phyloP scores from a whole-genome alignment of 2,888 invertebrate species.

The Caenorhabditis doughertyi region DNA sequence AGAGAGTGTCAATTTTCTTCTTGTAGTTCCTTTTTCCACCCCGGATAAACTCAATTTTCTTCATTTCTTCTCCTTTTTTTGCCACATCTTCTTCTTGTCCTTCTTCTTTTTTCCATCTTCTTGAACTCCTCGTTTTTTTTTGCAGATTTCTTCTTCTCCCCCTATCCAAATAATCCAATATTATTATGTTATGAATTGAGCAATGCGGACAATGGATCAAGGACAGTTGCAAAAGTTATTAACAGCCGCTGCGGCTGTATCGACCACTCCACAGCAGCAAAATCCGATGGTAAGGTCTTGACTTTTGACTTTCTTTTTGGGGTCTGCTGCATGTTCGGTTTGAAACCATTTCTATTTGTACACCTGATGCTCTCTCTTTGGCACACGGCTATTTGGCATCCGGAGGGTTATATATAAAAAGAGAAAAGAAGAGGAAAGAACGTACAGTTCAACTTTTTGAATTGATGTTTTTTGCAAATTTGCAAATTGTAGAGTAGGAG shows the following conservation, averaged over 20 bases:
- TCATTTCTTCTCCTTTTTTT: constrained; percentile 1
- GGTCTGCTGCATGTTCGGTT: not conserved
- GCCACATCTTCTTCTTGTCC: not conserved
- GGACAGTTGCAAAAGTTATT: constrained; percentile 55
- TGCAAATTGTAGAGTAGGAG: not conserved
- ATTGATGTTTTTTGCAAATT: not conserved
- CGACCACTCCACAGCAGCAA: constrained; percentile 21
- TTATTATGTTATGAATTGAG: constrained; percentile 24
- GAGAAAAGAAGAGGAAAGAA: not conserved
- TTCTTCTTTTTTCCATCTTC: not conserved
- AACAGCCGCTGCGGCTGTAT: constrained; percentile 34
- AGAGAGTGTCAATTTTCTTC: not conserved
- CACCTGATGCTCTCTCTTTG: constrained; percentile 14
- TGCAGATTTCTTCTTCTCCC: not conserved
- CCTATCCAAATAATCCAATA: not conserved
- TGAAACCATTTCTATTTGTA: not conserved
- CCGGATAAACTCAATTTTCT: constrained; percentile 38
- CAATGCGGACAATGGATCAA: constrained; percentile 58
- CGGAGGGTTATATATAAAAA: constrained; percentile 2
- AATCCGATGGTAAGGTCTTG: constrained; percentile 36
- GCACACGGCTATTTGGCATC: constrained; percentile 5
- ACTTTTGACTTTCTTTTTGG: constrained; percentile 21
- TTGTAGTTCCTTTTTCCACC: not conserved
- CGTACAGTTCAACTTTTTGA: constrained; percentile 22
- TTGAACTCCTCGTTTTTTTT: not conserved